Conservation (phyloP, 2,113 vertebrate species). For the Prunella himalayana region DNA sequence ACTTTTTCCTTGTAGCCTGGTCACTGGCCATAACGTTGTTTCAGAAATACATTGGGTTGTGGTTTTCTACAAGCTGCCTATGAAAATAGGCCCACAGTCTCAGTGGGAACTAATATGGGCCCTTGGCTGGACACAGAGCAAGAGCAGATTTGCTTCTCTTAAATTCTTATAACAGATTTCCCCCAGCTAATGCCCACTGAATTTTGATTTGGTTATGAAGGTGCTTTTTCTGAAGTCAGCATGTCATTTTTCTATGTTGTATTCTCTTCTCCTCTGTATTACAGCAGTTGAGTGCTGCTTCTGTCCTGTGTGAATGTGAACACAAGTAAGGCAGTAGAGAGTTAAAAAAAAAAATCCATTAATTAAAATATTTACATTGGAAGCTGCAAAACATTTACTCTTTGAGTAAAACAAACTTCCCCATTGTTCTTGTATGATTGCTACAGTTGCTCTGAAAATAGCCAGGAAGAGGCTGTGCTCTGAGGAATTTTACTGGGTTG, state of each 20-base stretch:
- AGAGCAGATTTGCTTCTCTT: neutral
- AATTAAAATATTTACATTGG: constrained; percentile 63
- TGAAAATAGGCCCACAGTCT: neutral
- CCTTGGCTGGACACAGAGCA: neutral
- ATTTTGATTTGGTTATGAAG: neutral
- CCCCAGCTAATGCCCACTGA: neutral
- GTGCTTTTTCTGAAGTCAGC: neutral
- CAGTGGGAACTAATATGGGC: accelerated
- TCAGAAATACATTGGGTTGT: neutral
- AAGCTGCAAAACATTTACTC: constrained; percentile 55
- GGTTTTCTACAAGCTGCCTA: neutral
- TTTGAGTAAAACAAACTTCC: constrained; percentile 55
- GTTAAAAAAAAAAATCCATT: constrained; percentile 33
- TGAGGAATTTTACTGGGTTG: constrained; percentile 39
- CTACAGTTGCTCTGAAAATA: constrained; percentile 40
- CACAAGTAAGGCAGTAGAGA: neutral
- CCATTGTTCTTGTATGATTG: constrained; percentile 49
- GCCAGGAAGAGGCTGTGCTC: constrained; percentile 32
- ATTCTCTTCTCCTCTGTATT: neutral
- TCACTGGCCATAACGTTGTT: neutral
- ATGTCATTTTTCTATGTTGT: neutral
- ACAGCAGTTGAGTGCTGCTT: neutral
- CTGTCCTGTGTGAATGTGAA: neutral
- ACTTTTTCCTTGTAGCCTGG: neutral
- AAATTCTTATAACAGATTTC: neutral